Evolutionary conservation across 1,140 invertebrate species (phyloP).

Genomic region (Drosophila setifemur): DNA sequence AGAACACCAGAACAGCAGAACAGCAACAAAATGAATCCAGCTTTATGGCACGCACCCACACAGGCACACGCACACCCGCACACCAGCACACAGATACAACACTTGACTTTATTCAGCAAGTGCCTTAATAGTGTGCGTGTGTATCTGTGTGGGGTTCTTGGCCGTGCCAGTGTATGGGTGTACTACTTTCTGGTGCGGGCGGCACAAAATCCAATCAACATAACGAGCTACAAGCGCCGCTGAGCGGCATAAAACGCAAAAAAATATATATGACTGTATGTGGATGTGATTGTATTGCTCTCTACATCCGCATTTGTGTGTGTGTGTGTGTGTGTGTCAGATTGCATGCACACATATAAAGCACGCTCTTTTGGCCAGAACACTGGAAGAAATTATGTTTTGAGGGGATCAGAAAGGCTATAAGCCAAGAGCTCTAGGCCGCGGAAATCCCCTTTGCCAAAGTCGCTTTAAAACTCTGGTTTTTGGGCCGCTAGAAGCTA

Average conservation of each 20-base stretch:
- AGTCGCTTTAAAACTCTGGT: not conserved
- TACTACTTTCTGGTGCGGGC: conserved; percentile 74
- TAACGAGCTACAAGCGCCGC: conserved; percentile 78
- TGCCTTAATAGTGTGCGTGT: conserved; percentile 71
- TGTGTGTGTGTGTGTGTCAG: conserved; percentile 14
- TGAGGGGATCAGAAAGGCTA: not conserved
- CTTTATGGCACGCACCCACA: conserved; percentile 69
- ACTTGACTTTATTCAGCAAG: conserved; percentile 81
- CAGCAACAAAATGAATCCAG: conserved; percentile 70
- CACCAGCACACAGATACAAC: conserved; percentile 24
- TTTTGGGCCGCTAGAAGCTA: not conserved
- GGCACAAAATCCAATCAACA: conserved; percentile 81
- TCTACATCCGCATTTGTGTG: too few relatives aligned
- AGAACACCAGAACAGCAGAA: not conserved
- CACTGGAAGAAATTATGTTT: conserved; percentile 28
- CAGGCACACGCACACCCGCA: conserved; percentile 14
- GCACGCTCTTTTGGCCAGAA: conserved; percentile 20
- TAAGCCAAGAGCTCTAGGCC: not conserved
- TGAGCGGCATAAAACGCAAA: conserved; percentile 77
- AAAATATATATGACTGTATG: conserved; percentile 45
- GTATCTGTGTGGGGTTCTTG: conserved; percentile 9
- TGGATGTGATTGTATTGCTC: conserved; percentile 34
- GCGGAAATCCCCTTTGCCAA: not conserved
- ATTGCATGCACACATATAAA: conserved; percentile 39
- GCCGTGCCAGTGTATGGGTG: conserved; percentile 37